These are phyloP conservation scores for Philereme transversata DNA, from an alignment of 2,888 invertebrate species.

Conservation along the genomic window DNA sequence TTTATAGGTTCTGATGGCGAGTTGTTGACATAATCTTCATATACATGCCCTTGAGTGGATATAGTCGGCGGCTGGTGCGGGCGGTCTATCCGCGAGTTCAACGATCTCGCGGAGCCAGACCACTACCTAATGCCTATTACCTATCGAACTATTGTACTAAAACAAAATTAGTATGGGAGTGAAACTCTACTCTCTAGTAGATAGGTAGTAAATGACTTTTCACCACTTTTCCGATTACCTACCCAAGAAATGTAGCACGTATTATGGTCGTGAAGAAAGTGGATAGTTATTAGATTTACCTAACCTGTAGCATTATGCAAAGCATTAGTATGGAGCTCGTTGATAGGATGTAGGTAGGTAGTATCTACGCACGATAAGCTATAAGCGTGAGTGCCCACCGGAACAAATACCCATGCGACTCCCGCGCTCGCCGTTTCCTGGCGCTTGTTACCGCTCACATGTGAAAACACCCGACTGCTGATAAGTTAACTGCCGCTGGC, in stretches of 20 bases:
- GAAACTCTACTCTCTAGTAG: neutral
- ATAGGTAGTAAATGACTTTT: too few species aligned
- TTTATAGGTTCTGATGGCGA: conserved; percentile 11
- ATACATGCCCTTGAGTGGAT: conserved; percentile 67
- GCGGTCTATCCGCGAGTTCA: conserved; percentile 73
- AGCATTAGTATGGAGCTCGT: conserved; percentile 9
- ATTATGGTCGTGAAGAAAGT: too few species aligned
- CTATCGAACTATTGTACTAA: conserved; percentile 8
- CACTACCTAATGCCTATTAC: conserved; percentile 36
- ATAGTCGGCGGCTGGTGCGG: conserved; percentile 51
- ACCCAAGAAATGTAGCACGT: too few species aligned
- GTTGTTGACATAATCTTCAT: conserved; percentile 64
- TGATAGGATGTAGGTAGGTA: conserved; percentile 13
- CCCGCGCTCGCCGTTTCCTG: conserved; percentile 37
- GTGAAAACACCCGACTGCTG: conserved; percentile 38
- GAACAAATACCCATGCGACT: conserved; percentile 51
- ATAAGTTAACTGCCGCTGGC: conserved; percentile 45
- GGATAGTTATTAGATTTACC: too few species aligned
- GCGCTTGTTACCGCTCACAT: conserved; percentile 39
- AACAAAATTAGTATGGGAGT: neutral
- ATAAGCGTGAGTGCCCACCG: conserved; percentile 44
- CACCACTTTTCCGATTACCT: too few species aligned
- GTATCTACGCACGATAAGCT: conserved; percentile 18
- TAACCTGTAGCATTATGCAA: conserved; percentile 1
- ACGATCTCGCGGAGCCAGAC: conserved; percentile 74